phyloP scores from a whole-genome alignment of 2,113 vertebrate species.

The Grammomys surdaster region DNA sequence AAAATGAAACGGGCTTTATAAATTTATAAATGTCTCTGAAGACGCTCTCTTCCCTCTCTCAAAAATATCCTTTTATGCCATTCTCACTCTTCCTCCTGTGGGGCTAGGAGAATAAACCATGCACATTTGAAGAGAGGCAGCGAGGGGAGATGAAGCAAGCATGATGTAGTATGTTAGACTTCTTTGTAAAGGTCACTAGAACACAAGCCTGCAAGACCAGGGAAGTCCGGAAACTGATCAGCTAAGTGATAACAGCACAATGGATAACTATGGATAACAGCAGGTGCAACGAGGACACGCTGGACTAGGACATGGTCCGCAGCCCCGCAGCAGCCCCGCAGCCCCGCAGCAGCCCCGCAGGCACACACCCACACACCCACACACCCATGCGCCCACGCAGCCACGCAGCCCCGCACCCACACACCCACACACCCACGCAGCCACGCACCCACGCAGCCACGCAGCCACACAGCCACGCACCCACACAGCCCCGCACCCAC shows the following conservation, averaged over 20 bases:
- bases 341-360: no score
- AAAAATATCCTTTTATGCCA: not conserved
- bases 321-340: no score
- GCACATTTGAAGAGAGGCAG: not conserved
- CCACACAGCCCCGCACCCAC: no score
- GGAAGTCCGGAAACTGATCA: no score
- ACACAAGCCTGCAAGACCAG: not conserved
- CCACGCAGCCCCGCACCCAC: no score
- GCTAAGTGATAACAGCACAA: not conserved
- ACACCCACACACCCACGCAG: no score
- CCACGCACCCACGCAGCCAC: no score
- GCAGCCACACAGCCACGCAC: no score
- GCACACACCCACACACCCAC: no score
- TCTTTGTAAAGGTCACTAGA: not conserved
- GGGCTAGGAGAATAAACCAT: not conserved
- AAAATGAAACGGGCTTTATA: not conserved
- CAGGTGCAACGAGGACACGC: not conserved
- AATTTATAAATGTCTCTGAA: not conserved
- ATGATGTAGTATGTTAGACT: no score
- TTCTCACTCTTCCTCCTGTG: not conserved
- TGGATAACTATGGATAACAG: no score
- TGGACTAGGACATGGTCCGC: not conserved
- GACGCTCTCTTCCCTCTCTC: not conserved
- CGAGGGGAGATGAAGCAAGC: rapidly evolving
- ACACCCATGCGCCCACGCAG: no score